These are phyloP conservation scores for Caenorhabditis imperialis DNA, from an alignment of 2,888 invertebrate species.

Conservation along the genomic window DNA sequence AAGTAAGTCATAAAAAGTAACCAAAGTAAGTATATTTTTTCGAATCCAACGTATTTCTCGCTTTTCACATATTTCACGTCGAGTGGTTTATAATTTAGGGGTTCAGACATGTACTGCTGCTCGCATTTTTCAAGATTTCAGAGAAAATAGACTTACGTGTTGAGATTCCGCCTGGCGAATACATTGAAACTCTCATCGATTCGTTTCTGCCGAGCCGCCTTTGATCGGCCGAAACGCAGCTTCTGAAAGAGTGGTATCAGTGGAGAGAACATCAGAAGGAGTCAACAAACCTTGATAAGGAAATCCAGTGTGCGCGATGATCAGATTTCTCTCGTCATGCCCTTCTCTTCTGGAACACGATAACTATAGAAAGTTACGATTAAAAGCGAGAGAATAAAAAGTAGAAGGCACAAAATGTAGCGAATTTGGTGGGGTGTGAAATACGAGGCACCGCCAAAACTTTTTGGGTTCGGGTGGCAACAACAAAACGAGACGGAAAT, in stretches of 20 bases:
- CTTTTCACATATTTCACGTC: too few species aligned
- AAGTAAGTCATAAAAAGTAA: too few species aligned
- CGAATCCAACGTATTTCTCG: too few species aligned
- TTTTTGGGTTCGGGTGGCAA: conserved; percentile 6
- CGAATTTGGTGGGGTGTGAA: conserved; percentile 49
- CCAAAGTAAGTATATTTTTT: too few species aligned
- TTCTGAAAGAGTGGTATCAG: conserved; percentile 48
- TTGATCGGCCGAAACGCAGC: conserved; percentile 64
- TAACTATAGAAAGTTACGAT: background rate
- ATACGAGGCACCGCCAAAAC: conserved; percentile 35
- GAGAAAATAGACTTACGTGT: conserved; percentile 30
- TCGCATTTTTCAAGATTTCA: background rate
- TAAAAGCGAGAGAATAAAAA: conserved; percentile 8
- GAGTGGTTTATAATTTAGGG: too few species aligned
- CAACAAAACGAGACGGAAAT: conserved; percentile 40
- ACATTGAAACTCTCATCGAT: conserved; percentile 66
- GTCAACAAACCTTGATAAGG: conserved; percentile 34
- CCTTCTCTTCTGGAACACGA: background rate
- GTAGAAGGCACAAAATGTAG: conserved; percentile 2
- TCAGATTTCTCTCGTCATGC: conserved; percentile 23
- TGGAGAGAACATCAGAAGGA: background rate
- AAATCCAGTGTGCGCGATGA: conserved; percentile 47
- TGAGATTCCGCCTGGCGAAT: conserved; percentile 55
- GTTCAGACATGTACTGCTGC: too few species aligned
- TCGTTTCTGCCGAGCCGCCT: conserved; percentile 63